A percentile compares a stretch with the other conserved stretches of the same genome.
Evolutionary conservation across 2,113 vertebrate species (phyloP).

Genomic region (Pangasianodon hypophthalmus): DNA sequence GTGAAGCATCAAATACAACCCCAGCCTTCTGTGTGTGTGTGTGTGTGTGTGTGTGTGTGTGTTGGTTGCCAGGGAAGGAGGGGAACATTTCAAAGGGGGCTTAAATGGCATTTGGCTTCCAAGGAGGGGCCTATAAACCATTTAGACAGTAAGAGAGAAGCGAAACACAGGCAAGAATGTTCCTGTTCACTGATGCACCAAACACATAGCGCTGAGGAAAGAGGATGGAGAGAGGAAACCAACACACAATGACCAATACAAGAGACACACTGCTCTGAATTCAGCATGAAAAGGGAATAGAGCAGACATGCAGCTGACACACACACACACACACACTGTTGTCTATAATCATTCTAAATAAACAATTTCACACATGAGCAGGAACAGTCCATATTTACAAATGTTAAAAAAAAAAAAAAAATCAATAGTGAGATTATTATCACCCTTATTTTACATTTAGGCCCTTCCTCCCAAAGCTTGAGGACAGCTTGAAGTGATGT

Average conservation of each 20-base stretch:
- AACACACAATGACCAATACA: slow-evolving; percentile 12
- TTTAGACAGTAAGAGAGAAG: slow-evolving; percentile 61
- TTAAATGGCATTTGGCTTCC: slow-evolving; percentile 71
- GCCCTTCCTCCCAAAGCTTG: neutral
- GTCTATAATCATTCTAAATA: neutral
- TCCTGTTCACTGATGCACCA: slow-evolving; percentile 45
- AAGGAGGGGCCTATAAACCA: slow-evolving; percentile 67
- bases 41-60: slow-evolving; percentile 55
- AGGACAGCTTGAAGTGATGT: neutral
- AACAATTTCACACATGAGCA: neutral
- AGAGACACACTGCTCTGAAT: neutral
- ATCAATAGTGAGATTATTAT: neutral
- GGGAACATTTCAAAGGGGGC: slow-evolving; percentile 67
- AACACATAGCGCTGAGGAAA: slow-evolving; percentile 25
- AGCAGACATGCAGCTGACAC: neutral
- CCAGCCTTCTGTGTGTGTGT: neutral
- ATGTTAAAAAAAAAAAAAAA: neutral
- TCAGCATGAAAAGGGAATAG: neutral
- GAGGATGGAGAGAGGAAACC: slow-evolving; percentile 37
- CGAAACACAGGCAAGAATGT: slow-evolving; percentile 46
- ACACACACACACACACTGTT: neutral
- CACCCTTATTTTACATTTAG: neutral
- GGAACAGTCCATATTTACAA: neutral
- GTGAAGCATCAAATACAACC: neutral
- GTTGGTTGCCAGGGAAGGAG: slow-evolving; percentile 46